phyloP scores from a whole-genome alignment of 2,888 invertebrate genomes.

The Phlogophora meticulosa region DNA sequence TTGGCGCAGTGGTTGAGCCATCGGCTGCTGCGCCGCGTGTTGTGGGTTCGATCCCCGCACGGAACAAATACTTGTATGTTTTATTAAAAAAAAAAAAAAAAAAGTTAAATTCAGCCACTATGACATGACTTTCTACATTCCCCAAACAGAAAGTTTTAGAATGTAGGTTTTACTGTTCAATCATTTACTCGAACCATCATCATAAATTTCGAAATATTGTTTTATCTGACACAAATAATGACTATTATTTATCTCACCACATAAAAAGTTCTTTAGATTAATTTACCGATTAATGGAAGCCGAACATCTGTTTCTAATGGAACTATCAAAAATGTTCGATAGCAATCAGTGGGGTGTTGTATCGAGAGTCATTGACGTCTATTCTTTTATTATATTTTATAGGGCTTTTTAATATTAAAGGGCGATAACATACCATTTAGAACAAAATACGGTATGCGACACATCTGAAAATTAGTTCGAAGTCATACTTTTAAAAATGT shows the following conservation, averaged over 20 bases:
- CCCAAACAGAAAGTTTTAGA: too few species aligned
- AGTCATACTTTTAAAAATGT: background rate
- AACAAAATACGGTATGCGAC: background rate
- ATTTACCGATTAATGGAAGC: conserved; percentile 75
- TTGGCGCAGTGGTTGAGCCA: too few species aligned
- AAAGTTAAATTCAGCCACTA: too few species aligned
- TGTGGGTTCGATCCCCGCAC: too few species aligned
- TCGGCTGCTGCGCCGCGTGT: too few species aligned
- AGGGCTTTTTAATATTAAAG: conserved; percentile 19
- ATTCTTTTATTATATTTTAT: conserved; percentile 32
- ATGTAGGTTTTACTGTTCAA: conserved; percentile 13
- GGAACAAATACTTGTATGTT: too few species aligned
- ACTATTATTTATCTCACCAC: conserved; percentile 56
- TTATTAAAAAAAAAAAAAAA: too few species aligned
- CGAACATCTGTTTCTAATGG: conserved; percentile 81
- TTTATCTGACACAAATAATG: conserved; percentile 36
- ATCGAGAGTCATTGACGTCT: conserved; percentile 41
- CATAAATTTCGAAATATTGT: conserved; percentile 21
- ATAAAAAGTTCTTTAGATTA: conserved; percentile 68
- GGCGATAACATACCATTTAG: background rate
- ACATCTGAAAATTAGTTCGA: background rate
- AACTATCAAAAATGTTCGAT: conserved; percentile 75
- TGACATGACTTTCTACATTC: too few species aligned
- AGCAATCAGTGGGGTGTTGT: conserved; percentile 69
- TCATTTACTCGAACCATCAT: conserved; percentile 39